Conservation (phyloP, 2,888 invertebrate species). For the Luffia ferchaultella region DNA sequence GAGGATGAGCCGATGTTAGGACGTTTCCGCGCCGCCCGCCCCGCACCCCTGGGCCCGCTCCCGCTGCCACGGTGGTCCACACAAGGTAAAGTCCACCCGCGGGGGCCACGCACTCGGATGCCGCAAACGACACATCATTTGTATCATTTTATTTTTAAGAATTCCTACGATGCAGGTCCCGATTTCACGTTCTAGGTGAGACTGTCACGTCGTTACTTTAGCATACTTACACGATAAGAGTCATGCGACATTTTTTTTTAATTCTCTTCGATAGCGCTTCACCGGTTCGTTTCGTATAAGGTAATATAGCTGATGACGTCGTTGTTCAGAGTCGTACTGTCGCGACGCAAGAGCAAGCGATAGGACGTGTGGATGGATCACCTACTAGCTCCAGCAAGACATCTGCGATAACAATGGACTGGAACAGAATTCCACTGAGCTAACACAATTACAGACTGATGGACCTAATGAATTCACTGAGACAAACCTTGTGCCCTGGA, state of each 20-base stretch:
- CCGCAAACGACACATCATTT: neutral
- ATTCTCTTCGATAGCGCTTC: neutral
- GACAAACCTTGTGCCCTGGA: no score
- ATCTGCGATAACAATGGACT: no score
- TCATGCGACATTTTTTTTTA: neutral
- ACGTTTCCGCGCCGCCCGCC: conserved; percentile 24
- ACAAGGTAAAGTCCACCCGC: neutral
- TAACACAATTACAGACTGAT: no score
- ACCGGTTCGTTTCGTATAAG: neutral
- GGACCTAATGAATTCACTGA: no score
- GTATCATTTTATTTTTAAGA: neutral
- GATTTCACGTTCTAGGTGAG: neutral
- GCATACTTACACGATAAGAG: no score
- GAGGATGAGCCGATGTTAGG: conserved; percentile 46
- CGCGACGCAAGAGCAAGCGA: no score
- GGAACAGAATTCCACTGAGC: no score
- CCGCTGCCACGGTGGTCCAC: conserved; percentile 3
- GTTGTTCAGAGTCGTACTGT: neutral
- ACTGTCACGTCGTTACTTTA: neutral
- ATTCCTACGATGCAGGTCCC: neutral
- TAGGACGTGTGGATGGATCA: no score
- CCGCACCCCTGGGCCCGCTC: conserved; percentile 21
- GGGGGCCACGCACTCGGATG: neutral
- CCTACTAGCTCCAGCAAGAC: no score
- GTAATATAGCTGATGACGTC: neutral